These are phyloP conservation scores for Teleiodes luculella DNA, from an alignment of 2,888 invertebrate genomes.

Conservation along the genomic window DNA sequence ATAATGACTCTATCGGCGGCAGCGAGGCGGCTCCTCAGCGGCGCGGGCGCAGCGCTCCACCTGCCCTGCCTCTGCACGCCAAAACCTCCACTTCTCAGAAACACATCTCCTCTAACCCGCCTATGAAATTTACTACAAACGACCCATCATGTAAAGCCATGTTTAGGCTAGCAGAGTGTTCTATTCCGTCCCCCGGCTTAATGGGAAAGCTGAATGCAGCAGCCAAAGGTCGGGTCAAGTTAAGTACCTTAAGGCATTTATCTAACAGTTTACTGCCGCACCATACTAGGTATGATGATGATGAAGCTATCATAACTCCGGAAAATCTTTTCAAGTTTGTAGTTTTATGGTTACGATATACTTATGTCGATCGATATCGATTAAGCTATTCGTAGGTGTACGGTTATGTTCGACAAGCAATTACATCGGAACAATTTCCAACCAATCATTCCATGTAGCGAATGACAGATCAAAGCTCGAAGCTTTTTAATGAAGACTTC, in stretches of 20 bases:
- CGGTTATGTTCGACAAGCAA: constrained; percentile 30
- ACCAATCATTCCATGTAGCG: constrained; percentile 42
- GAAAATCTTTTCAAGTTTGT: no score
- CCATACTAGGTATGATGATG: no score
- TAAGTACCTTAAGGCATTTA: no score
- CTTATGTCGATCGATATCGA: background rate
- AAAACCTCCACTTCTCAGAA: background rate
- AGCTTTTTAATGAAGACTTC: constrained; percentile 62
- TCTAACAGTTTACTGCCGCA: no score
- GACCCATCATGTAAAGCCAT: no score
- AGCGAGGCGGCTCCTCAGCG: constrained; percentile 44
- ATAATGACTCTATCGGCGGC: constrained; percentile 77
- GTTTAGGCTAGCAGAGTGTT: no score
- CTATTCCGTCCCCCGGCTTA: no score
- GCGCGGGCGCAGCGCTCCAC: constrained; percentile 24
- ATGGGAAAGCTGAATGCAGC: no score
- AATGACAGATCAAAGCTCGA: constrained; percentile 48
- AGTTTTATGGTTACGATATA: no score
- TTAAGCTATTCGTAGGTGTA: background rate
- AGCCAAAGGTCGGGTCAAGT: no score
- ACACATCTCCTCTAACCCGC: background rate
- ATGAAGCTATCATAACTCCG: no score
- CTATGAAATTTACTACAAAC: background rate
- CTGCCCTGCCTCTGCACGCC: background rate
- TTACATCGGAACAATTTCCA: constrained; percentile 41